Percentiles rank a stretch among this genome's conserved stretches.
These are phyloP conservation scores for Lutjanus argentimaculatus DNA, from an alignment of 2,797 vertebrate genomes.

Conservation along the genomic window DNA sequence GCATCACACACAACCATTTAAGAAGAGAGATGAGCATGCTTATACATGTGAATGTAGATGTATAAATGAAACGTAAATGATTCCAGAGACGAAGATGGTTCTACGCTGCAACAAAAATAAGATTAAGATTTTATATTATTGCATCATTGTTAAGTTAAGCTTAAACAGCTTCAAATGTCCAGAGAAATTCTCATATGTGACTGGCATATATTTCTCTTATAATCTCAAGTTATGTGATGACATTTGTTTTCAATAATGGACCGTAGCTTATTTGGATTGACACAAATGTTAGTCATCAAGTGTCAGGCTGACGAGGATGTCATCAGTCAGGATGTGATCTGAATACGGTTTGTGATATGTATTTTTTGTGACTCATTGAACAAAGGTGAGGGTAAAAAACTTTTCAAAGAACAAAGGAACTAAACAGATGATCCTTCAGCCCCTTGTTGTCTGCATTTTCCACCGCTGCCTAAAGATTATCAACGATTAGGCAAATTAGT, in stretches of 20 bases:
- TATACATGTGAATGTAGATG: neutral
- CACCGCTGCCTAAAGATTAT: too few species aligned
- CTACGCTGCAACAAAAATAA: neutral
- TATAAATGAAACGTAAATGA: neutral
- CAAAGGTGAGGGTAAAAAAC: neutral
- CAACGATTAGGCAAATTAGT: too few species aligned
- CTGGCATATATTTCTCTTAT: neutral
- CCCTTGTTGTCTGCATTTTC: too few species aligned
- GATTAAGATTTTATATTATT: neutral
- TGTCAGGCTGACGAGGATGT: constrained; percentile 15
- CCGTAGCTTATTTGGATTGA: neutral
- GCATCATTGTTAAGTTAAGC: neutral
- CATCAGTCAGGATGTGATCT: constrained; percentile 17
- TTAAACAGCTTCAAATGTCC: neutral
- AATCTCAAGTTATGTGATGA: constrained; percentile 5
- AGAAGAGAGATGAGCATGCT: neutral
- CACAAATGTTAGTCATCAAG: constrained; percentile 21
- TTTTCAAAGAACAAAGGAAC: too few species aligned
- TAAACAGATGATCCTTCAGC: too few species aligned
- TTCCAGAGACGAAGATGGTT: neutral
- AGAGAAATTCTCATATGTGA: neutral
- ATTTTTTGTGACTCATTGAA: constrained; percentile 20
- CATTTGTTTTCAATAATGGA: neutral
- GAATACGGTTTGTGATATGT: constrained; percentile 1
- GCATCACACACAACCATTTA: neutral